phyloP scores from a whole-genome alignment of 2,797 vertebrate genomes.

The Chrysocyon brachyurus region DNA sequence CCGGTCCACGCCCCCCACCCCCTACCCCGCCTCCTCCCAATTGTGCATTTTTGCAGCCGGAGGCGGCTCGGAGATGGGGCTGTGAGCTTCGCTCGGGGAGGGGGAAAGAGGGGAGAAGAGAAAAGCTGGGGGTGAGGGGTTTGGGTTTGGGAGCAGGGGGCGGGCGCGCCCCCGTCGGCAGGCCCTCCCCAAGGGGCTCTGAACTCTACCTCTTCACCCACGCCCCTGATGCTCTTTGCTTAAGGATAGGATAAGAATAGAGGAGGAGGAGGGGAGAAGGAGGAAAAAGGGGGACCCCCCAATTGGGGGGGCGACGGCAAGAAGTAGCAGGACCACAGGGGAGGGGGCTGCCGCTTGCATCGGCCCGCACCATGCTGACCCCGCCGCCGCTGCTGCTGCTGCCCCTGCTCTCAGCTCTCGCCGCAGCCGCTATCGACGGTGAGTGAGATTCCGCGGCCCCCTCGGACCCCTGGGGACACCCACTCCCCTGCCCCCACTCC shows the following conservation, averaged over 20 bases:
- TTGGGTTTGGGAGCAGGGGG: conserved; percentile 76
- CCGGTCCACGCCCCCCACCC: conserved; percentile 81
- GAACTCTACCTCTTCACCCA: conserved; percentile 75
- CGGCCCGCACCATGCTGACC: conserved; percentile 84
- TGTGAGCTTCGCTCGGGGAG: conserved; percentile 80
- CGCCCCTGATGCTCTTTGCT: conserved; percentile 72
- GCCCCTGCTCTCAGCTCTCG: conserved; percentile 81
- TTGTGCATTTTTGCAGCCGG: conserved; percentile 87
- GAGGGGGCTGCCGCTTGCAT: conserved; percentile 76
- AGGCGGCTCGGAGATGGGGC: conserved; percentile 84
- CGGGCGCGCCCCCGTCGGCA: conserved; percentile 70
- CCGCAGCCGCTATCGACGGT: conserved; percentile 80
- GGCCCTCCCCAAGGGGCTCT: conserved; percentile 63
- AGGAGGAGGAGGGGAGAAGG: conserved; percentile 48
- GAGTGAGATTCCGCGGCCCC: conserved; percentile 80
- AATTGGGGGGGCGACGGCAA: conserved; percentile 75
- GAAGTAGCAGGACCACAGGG: conserved; percentile 77
- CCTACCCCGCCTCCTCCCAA: conserved; percentile 84
- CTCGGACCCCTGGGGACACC: conserved; percentile 71
- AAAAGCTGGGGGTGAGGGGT: conserved; percentile 68
- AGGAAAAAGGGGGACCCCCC: conserved; percentile 81
- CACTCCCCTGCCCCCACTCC: conserved; percentile 74
- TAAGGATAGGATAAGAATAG: conserved; percentile 78
- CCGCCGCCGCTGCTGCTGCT: conserved; percentile 77
- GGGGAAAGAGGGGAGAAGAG: conserved; percentile 70